Evolutionary conservation across 2,888 invertebrate species (phyloP), one percentile per base, ranked within the genome.

Genomic region (Bedellia somnulentella): DNA sequence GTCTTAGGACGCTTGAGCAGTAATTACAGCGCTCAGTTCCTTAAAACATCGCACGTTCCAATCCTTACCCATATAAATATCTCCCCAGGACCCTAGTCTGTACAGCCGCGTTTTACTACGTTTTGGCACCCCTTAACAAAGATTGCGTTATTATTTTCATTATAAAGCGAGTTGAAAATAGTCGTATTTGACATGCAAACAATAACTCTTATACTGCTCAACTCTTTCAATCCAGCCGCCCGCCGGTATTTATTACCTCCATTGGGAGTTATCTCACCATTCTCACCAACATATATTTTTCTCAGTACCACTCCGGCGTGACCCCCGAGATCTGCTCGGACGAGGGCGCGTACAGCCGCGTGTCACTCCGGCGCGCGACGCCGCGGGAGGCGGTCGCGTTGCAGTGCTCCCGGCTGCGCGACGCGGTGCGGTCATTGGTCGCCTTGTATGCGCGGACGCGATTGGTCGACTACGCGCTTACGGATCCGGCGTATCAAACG

Each of bases 371-470:
- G 1, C 73, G 71, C 15, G 70, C 78, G 14, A 78, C 78, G 2
- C 59, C 80, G 15, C 63, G 80, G 1, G 86, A 87, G 41, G 75
- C 79, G 3, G 81, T 89, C 5, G 68, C 80, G 29, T 64, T 79
- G 13, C 83, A 84, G 41, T 86, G 88, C 52, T 83, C 83, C 43
- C 80, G 86, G 38, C 77, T 95, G 27, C 78, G 89, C 1, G 86
- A 86, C 48, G 86, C 92, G 0, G 85, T 94, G 26, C 86, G 91
- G 32, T 83, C 87, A 37, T 71, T 95, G 3, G 82, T 97, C 3
- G 87, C 89, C 44, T 85, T 93, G 41, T 95, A 94, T 63, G 87
- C 89, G 29, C 83, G 88, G 43, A 87, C 91, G 0, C 87, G 92
- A 46, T 82, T 88, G 22, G 86, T 93, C 2, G 89, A 93, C 63